Base-by-base conservation (phyloP, 2,888 invertebrate genomes). In the Andrena chrysosceles region DNA sequence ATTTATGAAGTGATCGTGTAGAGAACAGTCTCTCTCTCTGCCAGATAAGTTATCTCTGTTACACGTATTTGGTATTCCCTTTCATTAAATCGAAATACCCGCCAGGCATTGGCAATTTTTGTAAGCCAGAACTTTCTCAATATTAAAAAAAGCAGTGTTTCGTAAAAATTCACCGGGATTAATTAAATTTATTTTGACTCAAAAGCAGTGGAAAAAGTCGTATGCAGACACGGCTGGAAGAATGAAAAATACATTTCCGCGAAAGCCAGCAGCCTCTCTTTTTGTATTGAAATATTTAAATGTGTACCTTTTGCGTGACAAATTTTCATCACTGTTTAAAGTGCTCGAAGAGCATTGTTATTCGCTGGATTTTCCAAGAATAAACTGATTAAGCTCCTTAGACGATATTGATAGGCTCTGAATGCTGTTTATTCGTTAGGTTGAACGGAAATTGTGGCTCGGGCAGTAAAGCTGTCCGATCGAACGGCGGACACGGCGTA, bases 121-220 rank as follows among this genome's bases (percentile, higher is more conserved):
- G 3, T 42, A 10, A 13, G 2, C n/a, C 16, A 20, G 60, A 60
- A 59, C 13, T n/a, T 59, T 26, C 29, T 52, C n/a, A 52, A 56
- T 72, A 70, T 78, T 75, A 84, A 78, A 78, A 67, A 84, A 66
- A 7, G 66, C 29, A 29, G 56, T 56, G 56, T 13, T 56, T 20
- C 10, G 56, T 20, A 0, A 23, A 56, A 26, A 56, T 13, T 56
- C 54, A 26, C 20, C 3, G 26, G 23, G 26, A 10, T 54, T 26
- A 26, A 54, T 26, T 54, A 54, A 54, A 54, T 26, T 54, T 23
- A 20, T 54, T 54, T 26, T 4, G 10, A 26, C 10, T 26, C 3
- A 26, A 10, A 10, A 56, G 7, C 7, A 26, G 2, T 4, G 56
- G 26, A 26, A 2, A 10, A 23, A 54, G 2, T 10, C 20, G 7